These are phyloP conservation scores for Polydrusus tereticollis DNA, from an alignment of 2,888 invertebrate species.

Conservation along the genomic window DNA sequence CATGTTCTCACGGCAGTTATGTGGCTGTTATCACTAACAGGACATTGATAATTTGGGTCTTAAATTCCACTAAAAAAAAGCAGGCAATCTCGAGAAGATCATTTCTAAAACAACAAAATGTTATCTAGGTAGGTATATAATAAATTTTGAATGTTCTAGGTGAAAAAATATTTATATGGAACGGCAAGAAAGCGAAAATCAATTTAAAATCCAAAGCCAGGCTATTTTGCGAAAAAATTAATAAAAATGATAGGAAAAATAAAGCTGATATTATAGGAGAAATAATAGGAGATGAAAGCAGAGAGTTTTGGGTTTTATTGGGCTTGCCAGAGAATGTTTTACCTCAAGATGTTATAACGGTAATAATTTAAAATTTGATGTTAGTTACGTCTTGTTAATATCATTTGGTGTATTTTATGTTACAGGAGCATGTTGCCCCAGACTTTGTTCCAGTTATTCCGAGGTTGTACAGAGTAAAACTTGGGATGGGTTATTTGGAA, in stretches of 20 bases:
- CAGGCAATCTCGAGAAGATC: too few relatives aligned
- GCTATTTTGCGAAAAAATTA: constrained; percentile 97
- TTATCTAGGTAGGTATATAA: too few relatives aligned
- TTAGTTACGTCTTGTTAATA: neutral
- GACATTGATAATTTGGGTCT: neutral
- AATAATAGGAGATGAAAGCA: constrained; percentile 84
- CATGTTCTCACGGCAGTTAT: too few relatives aligned
- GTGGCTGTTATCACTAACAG: too few relatives aligned
- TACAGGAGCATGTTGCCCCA: constrained; percentile 78
- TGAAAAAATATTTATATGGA: constrained; percentile 90
- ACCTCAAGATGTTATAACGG: constrained; percentile 67
- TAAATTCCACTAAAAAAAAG: neutral
- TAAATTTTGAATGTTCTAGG: constrained; percentile 73
- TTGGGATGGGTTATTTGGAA: constrained; percentile 99
- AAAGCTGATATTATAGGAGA: constrained; percentile 91
- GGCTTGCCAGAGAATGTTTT: constrained; percentile 71
- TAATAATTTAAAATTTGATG: constrained; percentile 54
- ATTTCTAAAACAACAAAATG: too few relatives aligned
- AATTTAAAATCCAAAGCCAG: constrained; percentile 90
- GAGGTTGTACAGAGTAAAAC: constrained; percentile 91
- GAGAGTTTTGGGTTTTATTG: constrained; percentile 86
- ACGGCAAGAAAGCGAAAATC: constrained; percentile 88
- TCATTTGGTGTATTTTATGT: constrained; percentile 1
- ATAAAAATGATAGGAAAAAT: constrained; percentile 97
- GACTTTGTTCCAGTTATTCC: constrained; percentile 77